Percentiles rank a stretch among this genome's conserved stretches.
phyloP scores from a whole-genome alignment of 1,140 invertebrate genomes.

The Chlorops oryzae region DNA sequence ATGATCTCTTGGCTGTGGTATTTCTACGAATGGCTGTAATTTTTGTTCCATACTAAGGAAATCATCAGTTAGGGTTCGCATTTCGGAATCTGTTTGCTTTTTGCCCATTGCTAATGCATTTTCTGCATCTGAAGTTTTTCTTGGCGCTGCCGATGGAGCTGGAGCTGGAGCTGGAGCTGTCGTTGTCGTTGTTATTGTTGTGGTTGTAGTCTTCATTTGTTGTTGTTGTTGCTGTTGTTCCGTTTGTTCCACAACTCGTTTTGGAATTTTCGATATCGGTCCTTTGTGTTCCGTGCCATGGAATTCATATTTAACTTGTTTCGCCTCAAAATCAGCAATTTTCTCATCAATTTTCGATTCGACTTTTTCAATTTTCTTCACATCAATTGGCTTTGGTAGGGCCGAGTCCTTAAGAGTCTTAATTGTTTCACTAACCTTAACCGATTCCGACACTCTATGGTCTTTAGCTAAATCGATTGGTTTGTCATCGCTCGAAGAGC shows the following conservation, averaged over 20 bases:
- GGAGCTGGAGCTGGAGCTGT: slow-evolving; percentile 17
- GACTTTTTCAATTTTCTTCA: slow-evolving; percentile 21
- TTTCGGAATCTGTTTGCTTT: background rate
- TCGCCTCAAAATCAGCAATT: slow-evolving; percentile 42
- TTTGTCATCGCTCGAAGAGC: too few relatives aligned
- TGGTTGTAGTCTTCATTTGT: slow-evolving; percentile 1
- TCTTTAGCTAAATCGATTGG: too few relatives aligned
- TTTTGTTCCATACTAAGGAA: slow-evolving; percentile 1
- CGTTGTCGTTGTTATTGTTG: slow-evolving; percentile 11
- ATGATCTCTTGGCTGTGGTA: background rate
- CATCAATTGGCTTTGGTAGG: slow-evolving; percentile 21
- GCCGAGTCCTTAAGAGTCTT: slow-evolving; percentile 32
- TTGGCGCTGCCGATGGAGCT: slow-evolving; percentile 32
- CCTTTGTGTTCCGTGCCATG: slow-evolving; percentile 37
- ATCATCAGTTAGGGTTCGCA: background rate
- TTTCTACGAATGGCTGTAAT: background rate
- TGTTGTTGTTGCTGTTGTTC: slow-evolving; percentile 22
- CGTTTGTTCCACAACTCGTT: slow-evolving; percentile 13
- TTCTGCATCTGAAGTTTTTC: slow-evolving; percentile 25
- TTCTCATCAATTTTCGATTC: slow-evolving; percentile 41
- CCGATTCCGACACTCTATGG: too few relatives aligned
- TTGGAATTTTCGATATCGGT: slow-evolving; percentile 31
- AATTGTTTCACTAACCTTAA: slow-evolving; percentile 35
- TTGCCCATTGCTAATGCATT: too few relatives aligned
- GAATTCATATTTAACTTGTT: slow-evolving; percentile 39